Conservation (phyloP, 2,888 invertebrate species). For the Dione vanillae region DNA sequence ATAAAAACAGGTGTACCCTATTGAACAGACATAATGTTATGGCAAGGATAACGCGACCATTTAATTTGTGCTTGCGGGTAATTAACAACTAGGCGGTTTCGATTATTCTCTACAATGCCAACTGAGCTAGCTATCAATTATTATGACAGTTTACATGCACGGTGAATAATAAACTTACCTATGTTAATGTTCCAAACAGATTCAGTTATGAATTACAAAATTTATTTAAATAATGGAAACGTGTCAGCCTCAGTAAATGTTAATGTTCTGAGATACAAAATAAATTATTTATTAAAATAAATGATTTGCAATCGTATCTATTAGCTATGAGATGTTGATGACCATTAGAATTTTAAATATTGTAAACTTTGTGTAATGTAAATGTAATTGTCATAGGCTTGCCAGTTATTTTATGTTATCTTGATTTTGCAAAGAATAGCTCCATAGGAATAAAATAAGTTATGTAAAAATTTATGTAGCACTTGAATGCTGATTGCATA, state of each 20-base stretch:
- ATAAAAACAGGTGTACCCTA: not conserved
- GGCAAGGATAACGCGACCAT: constrained; percentile 57
- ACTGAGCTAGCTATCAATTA: constrained; percentile 73
- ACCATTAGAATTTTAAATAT: not conserved
- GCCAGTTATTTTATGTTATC: not conserved
- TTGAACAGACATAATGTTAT: constrained; percentile 16
- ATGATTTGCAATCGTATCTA: not conserved
- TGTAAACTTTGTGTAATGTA: not conserved
- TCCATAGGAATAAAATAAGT: too few relatives aligned
- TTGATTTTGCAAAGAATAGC: not conserved
- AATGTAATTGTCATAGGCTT: not conserved
- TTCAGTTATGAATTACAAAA: constrained; percentile 33
- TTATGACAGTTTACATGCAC: constrained; percentile 68
- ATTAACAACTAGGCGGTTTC: constrained; percentile 73
- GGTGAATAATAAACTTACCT: constrained; percentile 50
- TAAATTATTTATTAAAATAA: constrained; percentile 13
- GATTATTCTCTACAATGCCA: constrained; percentile 73
- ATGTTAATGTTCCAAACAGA: constrained; percentile 43
- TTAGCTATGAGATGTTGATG: not conserved
- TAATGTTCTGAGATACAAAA: not conserved
- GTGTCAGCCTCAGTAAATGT: constrained; percentile 18
- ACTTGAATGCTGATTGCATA: too few relatives aligned
- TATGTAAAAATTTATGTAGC: not conserved
- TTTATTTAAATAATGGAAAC: constrained; percentile 35
- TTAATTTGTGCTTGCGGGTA: constrained; percentile 63